Evolutionary conservation across 2,113 vertebrate species (phyloP), one percentile per base, ranked within the genome.

Genomic region (Scalopus aquaticus): DNA sequence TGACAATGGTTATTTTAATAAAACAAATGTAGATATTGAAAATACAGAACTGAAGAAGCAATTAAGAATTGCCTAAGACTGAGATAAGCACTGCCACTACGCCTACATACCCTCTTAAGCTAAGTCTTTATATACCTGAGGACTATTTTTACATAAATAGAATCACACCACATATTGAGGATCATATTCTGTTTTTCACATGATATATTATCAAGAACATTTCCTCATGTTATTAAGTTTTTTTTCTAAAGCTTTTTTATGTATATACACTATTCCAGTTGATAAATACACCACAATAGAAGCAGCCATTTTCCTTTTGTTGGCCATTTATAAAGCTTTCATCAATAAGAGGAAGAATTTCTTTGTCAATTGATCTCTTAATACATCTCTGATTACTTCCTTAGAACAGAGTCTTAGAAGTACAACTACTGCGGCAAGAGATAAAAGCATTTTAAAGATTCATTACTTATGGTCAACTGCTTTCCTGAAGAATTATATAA

Each of bases 401-500:
- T 82, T 91, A 51, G 83, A 93, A 76, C 46, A 37, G n/a, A 51
- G 60, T 80, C 39, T 44, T 49, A 72, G 65, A 58, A 19, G 28
- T 76, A 67, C 11, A 90, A 32, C 46, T 42, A 69, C 37, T 28
- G 2, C 0, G 1, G 56, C 32, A 90, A 49, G 44, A 65, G 86
- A 28, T 54, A 78, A 30, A 89, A 90, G 51, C 44, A 64, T 72
- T 72, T 77, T 95, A 64, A 88, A 88, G 64, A 83, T 35, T 56
- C 35, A 54, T 64, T 51, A 67, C 11, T 32, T 44, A 30, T n/a
- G 64, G 49, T 2, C 46, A 65, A 0, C 46, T 72, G n/a, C 46
- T 73, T 69, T 60, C 39, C 17, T 44, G 46, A 65, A 74, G 79
- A 32, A 4, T 37, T 35, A 39, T 1, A 37, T 9, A 56, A 56